Percentiles rank a stretch among this genome's conserved stretches.
Evolutionary conservation across 2,797 vertebrate species (phyloP).

Genomic region (Erpetoichthys calabaricus): DNA sequence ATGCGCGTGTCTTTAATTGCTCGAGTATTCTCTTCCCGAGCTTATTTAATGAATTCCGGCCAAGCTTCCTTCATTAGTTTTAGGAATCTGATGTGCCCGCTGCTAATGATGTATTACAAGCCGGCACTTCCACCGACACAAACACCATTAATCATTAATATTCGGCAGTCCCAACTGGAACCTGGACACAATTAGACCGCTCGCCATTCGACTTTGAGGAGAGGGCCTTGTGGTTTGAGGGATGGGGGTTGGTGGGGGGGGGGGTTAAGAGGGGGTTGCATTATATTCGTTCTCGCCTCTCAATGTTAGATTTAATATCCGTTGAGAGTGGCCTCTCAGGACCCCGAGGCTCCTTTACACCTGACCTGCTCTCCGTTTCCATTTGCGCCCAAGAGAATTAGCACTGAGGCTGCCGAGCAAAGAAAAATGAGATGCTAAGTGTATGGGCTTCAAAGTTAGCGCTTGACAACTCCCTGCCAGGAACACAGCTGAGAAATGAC

Average conservation of each 20-base stretch:
- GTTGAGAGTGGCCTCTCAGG: not conserved
- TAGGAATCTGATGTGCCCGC: slow-evolving; percentile 17
- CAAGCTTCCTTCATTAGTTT: slow-evolving; percentile 22
- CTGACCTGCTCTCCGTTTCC: slow-evolving; percentile 1
- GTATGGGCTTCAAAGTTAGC: slow-evolving; percentile 24
- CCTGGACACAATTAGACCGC: slow-evolving; percentile 19
- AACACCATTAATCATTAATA: slow-evolving; percentile 27
- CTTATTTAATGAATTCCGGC: slow-evolving; percentile 19
- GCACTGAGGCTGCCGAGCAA: slow-evolving; percentile 5
- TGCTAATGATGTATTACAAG: slow-evolving; percentile 29
- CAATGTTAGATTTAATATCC: slow-evolving; percentile 8
- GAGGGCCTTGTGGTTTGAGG: not conserved
- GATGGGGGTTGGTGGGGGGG: no score
- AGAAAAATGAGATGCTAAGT: slow-evolving; percentile 21
- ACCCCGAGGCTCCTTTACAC: slow-evolving; percentile 4
- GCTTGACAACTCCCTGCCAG: slow-evolving; percentile 22
- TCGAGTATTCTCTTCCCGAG: slow-evolving; percentile 17
- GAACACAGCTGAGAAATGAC: slow-evolving; percentile 22
- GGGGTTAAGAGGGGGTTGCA: not conserved
- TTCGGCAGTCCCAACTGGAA: slow-evolving; percentile 12
- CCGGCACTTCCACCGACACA: slow-evolving; percentile 18
- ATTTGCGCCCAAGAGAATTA: slow-evolving; percentile 2
- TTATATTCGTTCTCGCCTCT: not conserved
- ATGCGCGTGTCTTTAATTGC: slow-evolving; percentile 20
- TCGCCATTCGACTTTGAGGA: slow-evolving; percentile 14